Evolutionary conservation across 2,797 vertebrate species (phyloP).

Genomic region (Epinephelus awoara): DNA sequence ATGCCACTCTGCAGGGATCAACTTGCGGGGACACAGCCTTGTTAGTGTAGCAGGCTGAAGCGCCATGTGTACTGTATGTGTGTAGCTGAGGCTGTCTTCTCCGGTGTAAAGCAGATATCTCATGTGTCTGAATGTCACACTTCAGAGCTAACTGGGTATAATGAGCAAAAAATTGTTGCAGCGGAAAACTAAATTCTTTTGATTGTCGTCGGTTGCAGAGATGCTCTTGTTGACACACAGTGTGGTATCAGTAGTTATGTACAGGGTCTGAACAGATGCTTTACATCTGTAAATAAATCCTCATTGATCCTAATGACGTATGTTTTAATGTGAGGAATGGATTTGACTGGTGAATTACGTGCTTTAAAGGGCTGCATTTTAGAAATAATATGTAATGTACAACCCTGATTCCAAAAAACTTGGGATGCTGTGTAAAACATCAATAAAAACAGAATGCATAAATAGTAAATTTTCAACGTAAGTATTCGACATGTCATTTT

Average conservation of each 20-base stretch:
- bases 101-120: conserved; percentile 45
- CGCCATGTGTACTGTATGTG: not conserved
- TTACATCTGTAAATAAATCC: not conserved
- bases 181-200: conserved; percentile 41
- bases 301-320: not conserved
- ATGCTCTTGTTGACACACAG: conserved; percentile 25
- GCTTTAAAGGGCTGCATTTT: not conserved
- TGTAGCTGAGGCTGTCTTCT: conserved; percentile 32
- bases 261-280: not conserved
- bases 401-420: too few species aligned
- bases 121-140: conserved; percentile 64
- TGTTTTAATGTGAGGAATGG: not conserved
- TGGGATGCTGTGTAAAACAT: too few species aligned
- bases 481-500: too few species aligned
- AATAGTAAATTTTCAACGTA: too few species aligned
- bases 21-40: conserved; percentile 57
- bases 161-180: conserved; percentile 67
- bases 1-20: conserved; percentile 63
- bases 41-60: conserved; percentile 62
- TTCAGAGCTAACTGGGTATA: conserved; percentile 66
- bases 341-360: not conserved
- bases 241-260: conserved; percentile 4
- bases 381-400: not conserved
- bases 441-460: too few species aligned
- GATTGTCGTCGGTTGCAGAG: conserved; percentile 25